Conservation (phyloP, 1,140 invertebrate genomes). For the Augochlora pura region DNA sequence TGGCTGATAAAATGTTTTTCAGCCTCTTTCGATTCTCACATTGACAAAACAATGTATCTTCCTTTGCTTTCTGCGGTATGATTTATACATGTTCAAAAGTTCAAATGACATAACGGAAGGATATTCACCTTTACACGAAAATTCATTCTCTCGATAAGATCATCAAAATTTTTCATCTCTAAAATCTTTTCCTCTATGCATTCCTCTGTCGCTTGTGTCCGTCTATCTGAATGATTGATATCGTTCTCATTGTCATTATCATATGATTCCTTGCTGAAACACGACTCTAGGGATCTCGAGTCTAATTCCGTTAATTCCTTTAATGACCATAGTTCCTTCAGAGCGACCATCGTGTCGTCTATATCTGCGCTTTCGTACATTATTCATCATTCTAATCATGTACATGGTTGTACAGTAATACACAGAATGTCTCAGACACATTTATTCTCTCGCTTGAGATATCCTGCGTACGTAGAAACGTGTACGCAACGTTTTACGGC, state of each 20-base stretch:
- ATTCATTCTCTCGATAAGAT: slow-evolving; percentile 42
- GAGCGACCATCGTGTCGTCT: not conserved
- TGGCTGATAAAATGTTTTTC: slow-evolving; percentile 33
- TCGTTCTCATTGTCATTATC: not conserved
- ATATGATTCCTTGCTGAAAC: not conserved
- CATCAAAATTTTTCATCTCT: slow-evolving; percentile 50
- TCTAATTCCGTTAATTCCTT: not conserved
- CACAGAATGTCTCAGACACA: not conserved
- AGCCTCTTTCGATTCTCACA: slow-evolving; percentile 54
- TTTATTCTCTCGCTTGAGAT: not conserved
- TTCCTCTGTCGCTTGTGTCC: not conserved
- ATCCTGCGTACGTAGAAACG: not conserved
- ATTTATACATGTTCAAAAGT: not conserved
- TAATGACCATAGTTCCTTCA: not conserved
- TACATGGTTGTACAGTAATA: not conserved
- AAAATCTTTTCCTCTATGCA: slow-evolving; percentile 43
- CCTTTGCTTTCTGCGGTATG: slow-evolving; percentile 27
- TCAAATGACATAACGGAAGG: not conserved
- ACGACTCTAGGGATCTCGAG: not conserved
- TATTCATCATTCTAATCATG: not conserved
- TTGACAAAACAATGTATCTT: slow-evolving; percentile 53
- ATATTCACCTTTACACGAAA: slow-evolving; percentile 51
- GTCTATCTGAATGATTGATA: not conserved
- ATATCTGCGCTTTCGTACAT: not conserved
- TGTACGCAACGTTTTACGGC: not conserved